Conservation (phyloP, 2,113 vertebrate species). For the Solea solea region DNA sequence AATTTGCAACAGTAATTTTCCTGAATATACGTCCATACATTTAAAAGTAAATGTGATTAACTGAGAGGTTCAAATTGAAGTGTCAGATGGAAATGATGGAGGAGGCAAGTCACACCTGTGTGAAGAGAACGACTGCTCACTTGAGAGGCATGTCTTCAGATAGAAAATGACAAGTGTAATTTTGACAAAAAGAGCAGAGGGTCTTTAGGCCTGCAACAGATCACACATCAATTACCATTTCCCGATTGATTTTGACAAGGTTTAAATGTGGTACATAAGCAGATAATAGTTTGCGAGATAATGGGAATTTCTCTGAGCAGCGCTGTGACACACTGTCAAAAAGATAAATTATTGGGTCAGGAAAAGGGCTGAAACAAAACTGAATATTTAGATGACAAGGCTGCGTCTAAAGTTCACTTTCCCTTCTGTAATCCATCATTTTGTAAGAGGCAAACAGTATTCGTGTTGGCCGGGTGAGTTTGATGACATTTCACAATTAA, state of each 20-base stretch:
- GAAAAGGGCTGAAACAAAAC: slow-evolving; percentile 51
- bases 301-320: slow-evolving; percentile 67
- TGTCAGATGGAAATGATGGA: slow-evolving; percentile 50
- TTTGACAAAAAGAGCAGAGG: slow-evolving; percentile 68
- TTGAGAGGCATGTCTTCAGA: slow-evolving; percentile 70
- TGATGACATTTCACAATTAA: slow-evolving; percentile 4
- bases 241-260: slow-evolving; percentile 78
- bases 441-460: slow-evolving; percentile 17
- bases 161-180: slow-evolving; percentile 82
- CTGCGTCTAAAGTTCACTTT: slow-evolving; percentile 64
- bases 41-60: too few relatives aligned
- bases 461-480: slow-evolving; percentile 7
- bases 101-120: slow-evolving; percentile 55
- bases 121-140: slow-evolving; percentile 49
- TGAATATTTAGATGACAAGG: slow-evolving; percentile 70
- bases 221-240: slow-evolving; percentile 76
- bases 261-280: slow-evolving; percentile 72
- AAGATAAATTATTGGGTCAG: slow-evolving; percentile 81
- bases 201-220: slow-evolving; percentile 55
- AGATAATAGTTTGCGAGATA: slow-evolving; percentile 76
- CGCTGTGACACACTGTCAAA: slow-evolving; percentile 71
- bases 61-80: neutral
- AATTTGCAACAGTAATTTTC: too few relatives aligned
- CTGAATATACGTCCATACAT: too few relatives aligned
- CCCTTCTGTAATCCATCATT: slow-evolving; percentile 72